Percentiles rank a stretch among this genome's conserved stretches.
phyloP scores from a whole-genome alignment of 2,113 vertebrate species.

The Labrus mixtus region DNA sequence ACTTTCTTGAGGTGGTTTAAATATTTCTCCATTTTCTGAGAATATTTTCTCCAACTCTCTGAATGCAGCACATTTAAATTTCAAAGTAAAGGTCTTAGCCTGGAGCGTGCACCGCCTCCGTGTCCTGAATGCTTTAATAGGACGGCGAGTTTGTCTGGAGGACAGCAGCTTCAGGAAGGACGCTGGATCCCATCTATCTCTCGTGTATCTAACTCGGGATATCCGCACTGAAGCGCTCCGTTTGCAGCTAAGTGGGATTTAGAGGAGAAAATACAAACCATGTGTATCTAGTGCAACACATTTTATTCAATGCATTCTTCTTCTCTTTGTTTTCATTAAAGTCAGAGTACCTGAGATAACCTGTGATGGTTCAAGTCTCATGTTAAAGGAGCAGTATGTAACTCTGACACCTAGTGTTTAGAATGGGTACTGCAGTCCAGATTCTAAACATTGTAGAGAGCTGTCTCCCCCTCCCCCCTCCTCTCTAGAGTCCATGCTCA shows the following conservation, averaged over 20 bases:
- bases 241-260: slow-evolving; percentile 41
- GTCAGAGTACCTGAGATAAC: not conserved
- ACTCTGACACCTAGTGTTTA: too few relatives aligned
- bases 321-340: not conserved
- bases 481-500: too few relatives aligned
- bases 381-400: too few relatives aligned
- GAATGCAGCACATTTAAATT: slow-evolving; percentile 15
- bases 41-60: not conserved
- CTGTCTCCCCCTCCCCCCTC: too few relatives aligned
- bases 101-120: not conserved
- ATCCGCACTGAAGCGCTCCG: slow-evolving; percentile 33
- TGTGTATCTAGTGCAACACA: slow-evolving; percentile 13
- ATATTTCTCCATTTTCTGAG: not conserved
- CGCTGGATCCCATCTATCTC: slow-evolving; percentile 17
- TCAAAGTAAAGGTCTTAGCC: slow-evolving; percentile 6
- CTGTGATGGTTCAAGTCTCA: not conserved
- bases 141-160: slow-evolving; percentile 32
- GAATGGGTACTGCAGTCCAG: too few relatives aligned
- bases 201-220: slow-evolving; percentile 50
- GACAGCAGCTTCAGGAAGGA: slow-evolving; percentile 27
- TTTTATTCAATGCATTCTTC: not conserved
- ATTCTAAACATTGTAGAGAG: too few relatives aligned
- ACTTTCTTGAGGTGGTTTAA: not conserved
- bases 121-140: slow-evolving; percentile 43
- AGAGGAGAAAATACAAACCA: slow-evolving; percentile 43